These are phyloP conservation scores for Semotilus atromaculatus DNA, from an alignment of 2,797 vertebrate genomes.

Conservation along the genomic window DNA sequence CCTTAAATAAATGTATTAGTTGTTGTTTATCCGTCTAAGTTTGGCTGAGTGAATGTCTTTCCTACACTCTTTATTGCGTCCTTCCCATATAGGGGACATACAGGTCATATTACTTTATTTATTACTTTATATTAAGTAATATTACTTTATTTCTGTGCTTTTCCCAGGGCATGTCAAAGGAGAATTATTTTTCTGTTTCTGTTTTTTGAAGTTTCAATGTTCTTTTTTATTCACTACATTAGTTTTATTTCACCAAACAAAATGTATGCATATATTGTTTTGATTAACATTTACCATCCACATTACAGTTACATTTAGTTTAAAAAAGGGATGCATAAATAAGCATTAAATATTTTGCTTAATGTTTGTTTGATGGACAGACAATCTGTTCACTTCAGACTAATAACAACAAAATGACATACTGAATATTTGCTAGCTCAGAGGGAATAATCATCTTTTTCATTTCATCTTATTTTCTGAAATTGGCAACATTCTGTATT, in stretches of 20 bases:
- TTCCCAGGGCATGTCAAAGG: background rate
- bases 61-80: background rate
- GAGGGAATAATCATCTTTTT: background rate
- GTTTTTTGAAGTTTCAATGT: background rate
- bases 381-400: background rate
- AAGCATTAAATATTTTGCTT: background rate
- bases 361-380: background rate
- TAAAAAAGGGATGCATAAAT: background rate
- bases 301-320: background rate
- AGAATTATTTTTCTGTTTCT: background rate
- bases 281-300: background rate
- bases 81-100: background rate
- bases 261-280: background rate
- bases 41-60: background rate
- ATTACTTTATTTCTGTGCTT: background rate
- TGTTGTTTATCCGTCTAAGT: background rate
- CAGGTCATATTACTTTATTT: no score
- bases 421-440: background rate
- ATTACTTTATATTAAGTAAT: no score
- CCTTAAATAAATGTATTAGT: background rate
- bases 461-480: background rate
- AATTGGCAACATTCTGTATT: background rate
- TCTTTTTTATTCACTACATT: background rate
- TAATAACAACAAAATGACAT: constrained; percentile 16
- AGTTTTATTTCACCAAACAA: background rate